Evolutionary conservation across 2,797 vertebrate genomes (phyloP).

Genomic region (Pyrocephalus nanus): DNA sequence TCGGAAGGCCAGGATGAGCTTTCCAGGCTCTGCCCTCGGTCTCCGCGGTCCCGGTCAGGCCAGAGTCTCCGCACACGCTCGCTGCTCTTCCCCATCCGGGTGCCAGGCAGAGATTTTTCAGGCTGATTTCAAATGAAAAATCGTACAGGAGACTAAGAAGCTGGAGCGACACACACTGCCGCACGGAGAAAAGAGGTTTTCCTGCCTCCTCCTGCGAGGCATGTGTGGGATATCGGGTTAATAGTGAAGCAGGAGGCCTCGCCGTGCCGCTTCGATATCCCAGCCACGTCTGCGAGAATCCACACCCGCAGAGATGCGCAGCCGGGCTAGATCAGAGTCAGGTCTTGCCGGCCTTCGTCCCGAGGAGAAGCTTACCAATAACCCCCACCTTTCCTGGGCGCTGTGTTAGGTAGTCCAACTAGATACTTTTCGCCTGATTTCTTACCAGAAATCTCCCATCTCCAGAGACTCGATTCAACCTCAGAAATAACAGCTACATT

Average conservation of each 20-base stretch:
- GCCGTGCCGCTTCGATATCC: background rate
- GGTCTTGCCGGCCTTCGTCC: background rate
- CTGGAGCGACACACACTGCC: background rate
- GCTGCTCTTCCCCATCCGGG: background rate
- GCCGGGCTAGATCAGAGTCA: background rate
- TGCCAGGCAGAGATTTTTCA: background rate
- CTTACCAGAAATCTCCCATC: background rate
- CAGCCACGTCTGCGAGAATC: background rate
- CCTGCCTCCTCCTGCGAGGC: background rate
- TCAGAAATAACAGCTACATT: background rate
- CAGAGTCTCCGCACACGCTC: background rate
- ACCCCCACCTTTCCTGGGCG: rapidly evolving
- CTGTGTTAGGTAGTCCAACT: background rate
- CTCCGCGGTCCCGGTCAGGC: background rate
- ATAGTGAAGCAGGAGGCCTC: background rate
- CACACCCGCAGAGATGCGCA: background rate
- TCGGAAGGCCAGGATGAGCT: background rate
- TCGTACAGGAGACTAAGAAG: background rate
- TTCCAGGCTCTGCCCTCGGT: rapidly evolving
- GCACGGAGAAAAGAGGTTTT: background rate
- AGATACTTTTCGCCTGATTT: background rate
- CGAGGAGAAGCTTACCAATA: background rate
- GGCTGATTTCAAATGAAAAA: background rate
- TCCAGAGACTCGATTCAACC: background rate
- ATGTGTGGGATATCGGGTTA: background rate